Conservation (phyloP, 2,113 vertebrate species). For the Gila orcuttii region DNA sequence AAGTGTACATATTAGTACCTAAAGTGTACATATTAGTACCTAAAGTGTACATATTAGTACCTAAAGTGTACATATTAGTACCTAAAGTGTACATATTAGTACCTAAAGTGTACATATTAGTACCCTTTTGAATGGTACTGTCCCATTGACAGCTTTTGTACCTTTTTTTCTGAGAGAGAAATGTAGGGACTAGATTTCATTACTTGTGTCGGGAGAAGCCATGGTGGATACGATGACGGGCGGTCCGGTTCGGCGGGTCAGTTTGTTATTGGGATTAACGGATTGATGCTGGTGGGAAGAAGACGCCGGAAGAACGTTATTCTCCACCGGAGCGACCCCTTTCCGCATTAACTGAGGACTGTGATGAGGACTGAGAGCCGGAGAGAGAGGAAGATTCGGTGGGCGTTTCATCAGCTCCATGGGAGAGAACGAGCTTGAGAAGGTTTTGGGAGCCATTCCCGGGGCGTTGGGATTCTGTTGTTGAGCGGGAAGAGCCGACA, state of each 20-base stretch:
- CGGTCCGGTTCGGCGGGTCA: constrained; percentile 90
- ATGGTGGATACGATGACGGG: constrained; percentile 96
- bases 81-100: too few species aligned
- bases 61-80: too few species aligned
- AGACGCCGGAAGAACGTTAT: constrained; percentile 56
- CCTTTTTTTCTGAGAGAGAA: background rate
- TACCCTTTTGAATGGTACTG: too few species aligned
- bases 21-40: too few species aligned
- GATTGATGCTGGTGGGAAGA: constrained; percentile 65
- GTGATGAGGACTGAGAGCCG: constrained; percentile 78
- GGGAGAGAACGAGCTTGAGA: constrained; percentile 89
- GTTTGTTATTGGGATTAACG: constrained; percentile 77
- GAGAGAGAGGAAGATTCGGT: constrained; percentile 73
- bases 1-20: too few species aligned
- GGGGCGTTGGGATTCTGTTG: constrained; percentile 72
- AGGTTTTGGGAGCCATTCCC: constrained; percentile 82
- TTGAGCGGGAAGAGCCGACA: constrained; percentile 71
- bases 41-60: too few species aligned
- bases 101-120: too few species aligned
- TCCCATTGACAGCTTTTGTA: too few species aligned
- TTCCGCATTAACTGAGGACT: constrained; percentile 90
- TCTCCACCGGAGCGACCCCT: constrained; percentile 70
- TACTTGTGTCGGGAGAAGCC: constrained; percentile 94
- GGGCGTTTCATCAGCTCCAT: constrained; percentile 96
- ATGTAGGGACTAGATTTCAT: constrained; percentile 57